A percentile compares a stretch with the other conserved stretches of the same genome.
Conservation (phyloP, 2,888 invertebrate genomes). For the Cheilosia grossa region DNA sequence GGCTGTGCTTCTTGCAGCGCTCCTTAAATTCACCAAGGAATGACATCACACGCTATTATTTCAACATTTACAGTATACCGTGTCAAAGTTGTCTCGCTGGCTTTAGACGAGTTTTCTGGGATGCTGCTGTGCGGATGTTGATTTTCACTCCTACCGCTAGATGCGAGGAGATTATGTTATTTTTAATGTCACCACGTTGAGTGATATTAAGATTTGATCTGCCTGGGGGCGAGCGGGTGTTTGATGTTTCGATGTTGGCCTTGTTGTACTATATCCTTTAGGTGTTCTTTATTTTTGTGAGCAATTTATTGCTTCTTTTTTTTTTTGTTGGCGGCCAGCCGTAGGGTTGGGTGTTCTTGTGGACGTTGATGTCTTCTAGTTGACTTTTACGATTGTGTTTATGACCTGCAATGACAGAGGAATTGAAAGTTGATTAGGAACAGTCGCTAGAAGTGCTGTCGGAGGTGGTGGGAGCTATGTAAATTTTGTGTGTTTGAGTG, state of each 20-base stretch:
- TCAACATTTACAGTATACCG: slow-evolving; percentile 64
- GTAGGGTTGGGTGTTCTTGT: slow-evolving; percentile 42
- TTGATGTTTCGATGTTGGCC: slow-evolving; percentile 39
- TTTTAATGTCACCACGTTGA: slow-evolving; percentile 74
- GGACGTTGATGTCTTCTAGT: slow-evolving; percentile 57
- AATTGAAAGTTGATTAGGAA: slow-evolving; percentile 71
- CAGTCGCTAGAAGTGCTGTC: slow-evolving; percentile 6
- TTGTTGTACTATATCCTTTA: slow-evolving; percentile 59
- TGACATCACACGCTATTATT: slow-evolving; percentile 69
- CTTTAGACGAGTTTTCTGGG: slow-evolving; percentile 5
- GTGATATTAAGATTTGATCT: slow-evolving; percentile 72
- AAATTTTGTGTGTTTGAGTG: slow-evolving; percentile 35
- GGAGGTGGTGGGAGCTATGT: slow-evolving; percentile 23
- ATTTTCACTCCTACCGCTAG: slow-evolving; percentile 61
- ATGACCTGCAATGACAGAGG: slow-evolving; percentile 73
- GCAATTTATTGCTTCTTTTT: slow-evolving; percentile 66
- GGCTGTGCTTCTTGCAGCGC: slow-evolving; percentile 36
- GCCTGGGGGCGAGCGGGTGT: slow-evolving; percentile 15
- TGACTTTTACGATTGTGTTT: slow-evolving; percentile 72
- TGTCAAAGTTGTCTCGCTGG: slow-evolving; percentile 63
- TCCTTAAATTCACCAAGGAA: slow-evolving; percentile 40
- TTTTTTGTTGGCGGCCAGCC: slow-evolving; percentile 40
- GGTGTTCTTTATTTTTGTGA: slow-evolving; percentile 32
- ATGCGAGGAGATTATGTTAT: slow-evolving; percentile 65
- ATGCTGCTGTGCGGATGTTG: slow-evolving; percentile 66